phyloP scores from a whole-genome alignment of 2,113 vertebrate species.

The Coracopsis vasa region DNA sequence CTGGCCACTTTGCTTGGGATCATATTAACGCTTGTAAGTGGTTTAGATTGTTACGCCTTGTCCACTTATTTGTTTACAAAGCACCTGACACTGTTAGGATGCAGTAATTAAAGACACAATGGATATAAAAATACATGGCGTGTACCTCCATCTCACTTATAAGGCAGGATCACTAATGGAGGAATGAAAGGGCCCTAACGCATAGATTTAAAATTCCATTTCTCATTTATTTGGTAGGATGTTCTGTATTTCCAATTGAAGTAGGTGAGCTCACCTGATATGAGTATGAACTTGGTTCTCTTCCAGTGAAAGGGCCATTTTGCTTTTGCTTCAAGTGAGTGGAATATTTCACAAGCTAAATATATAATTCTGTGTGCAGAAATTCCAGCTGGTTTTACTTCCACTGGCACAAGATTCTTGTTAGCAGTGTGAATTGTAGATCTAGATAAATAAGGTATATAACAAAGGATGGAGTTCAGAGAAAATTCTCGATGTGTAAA shows the following conservation, averaged over 20 bases:
- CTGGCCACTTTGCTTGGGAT: neutral
- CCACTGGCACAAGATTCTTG: neutral
- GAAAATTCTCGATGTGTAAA: neutral
- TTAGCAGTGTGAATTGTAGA: neutral
- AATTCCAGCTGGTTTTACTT: neutral
- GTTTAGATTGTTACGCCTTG: neutral
- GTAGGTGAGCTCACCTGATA: neutral
- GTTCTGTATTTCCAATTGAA: neutral
- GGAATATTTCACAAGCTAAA: neutral
- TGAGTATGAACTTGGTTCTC: neutral
- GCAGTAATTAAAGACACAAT: neutral
- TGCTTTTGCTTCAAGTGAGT: neutral
- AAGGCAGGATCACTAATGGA: neutral
- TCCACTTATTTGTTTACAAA: neutral
- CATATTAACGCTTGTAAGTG: neutral
- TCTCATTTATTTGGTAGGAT: neutral
- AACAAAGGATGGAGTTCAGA: neutral
- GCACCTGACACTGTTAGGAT: neutral
- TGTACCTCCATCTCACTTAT: neutral
- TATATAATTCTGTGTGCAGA: neutral
- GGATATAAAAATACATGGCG: neutral
- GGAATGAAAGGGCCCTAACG: neutral
- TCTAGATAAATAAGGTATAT: neutral
- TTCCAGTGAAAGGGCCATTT: neutral
- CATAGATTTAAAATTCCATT: neutral